These are phyloP conservation scores for Drosophila mauritiana DNA, from an alignment of 1,140 invertebrate genomes.

Conservation along the genomic window DNA sequence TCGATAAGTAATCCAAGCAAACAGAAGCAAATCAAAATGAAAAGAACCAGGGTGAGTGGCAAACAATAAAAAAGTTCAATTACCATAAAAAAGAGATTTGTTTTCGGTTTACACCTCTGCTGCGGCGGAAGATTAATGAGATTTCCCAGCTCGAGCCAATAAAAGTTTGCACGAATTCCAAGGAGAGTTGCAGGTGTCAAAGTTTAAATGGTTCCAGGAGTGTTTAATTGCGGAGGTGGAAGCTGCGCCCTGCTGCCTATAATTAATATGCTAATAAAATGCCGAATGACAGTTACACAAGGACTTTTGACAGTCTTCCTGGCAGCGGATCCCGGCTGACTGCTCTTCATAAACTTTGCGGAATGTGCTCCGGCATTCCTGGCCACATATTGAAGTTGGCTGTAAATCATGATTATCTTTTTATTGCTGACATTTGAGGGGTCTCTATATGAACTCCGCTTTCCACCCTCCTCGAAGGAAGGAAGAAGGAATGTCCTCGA, in stretches of 20 bases:
- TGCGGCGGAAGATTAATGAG: constrained; percentile 70
- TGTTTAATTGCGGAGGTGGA: constrained; percentile 63
- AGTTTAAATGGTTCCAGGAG: constrained; percentile 59
- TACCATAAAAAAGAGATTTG: constrained; percentile 81
- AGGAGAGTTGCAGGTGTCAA: constrained; percentile 65
- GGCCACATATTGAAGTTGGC: constrained; percentile 54
- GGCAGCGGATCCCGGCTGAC: constrained; percentile 7
- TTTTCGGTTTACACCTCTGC: constrained; percentile 71
- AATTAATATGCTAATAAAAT: constrained; percentile 83
- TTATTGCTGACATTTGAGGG: constrained; percentile 67
- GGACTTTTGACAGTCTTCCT: constrained; percentile 34
- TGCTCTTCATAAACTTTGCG: constrained; percentile 9
- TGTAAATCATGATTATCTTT: constrained; percentile 80
- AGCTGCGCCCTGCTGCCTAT: constrained; percentile 24
- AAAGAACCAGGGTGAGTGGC: not conserved
- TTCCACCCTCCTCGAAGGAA: constrained; percentile 29
- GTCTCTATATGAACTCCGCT: constrained; percentile 47
- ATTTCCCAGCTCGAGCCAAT: constrained; percentile 44
- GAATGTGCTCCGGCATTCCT: constrained; percentile 35
- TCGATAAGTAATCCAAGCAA: constrained; percentile 66
- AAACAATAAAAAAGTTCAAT: constrained; percentile 65
- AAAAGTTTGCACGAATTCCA: constrained; percentile 24
- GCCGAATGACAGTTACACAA: constrained; percentile 66
- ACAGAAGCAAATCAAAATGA: constrained; percentile 23
- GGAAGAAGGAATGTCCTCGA: constrained; percentile 31